Percentiles rank a stretch among this genome's conserved stretches.
phyloP scores from a whole-genome alignment of 1,140 invertebrate genomes.

The Bombus huntii region DNA sequence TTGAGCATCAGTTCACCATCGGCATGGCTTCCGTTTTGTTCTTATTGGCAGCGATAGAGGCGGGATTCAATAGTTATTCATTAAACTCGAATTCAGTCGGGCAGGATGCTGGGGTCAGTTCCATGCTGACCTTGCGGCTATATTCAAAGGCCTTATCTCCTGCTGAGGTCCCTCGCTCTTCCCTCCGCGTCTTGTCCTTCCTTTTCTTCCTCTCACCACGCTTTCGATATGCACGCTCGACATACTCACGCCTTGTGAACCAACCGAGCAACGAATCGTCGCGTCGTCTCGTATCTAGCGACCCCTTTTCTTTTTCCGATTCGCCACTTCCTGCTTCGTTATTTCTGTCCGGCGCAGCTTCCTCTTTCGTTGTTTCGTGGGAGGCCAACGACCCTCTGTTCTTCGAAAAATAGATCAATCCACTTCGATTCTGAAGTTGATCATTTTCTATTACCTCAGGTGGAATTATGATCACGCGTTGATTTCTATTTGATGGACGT shows the following conservation, averaged over 20 bases:
- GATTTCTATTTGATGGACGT: too few relatives aligned
- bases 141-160: constrained; percentile 80
- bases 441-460: too few relatives aligned
- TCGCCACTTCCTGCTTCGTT: constrained; percentile 38
- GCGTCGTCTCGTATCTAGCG: background rate
- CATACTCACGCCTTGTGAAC: background rate
- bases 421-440: background rate
- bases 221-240: constrained; percentile 4
- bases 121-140: constrained; percentile 78
- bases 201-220: background rate
- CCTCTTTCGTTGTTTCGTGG: background rate
- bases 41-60: constrained; percentile 78
- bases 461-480: too few relatives aligned
- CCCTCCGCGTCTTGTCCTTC: background rate
- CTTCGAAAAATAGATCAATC: background rate
- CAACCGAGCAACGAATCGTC: background rate
- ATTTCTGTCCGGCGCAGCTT: constrained; percentile 4
- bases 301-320: constrained; percentile 12
- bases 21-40: constrained; percentile 68
- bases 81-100: constrained; percentile 79
- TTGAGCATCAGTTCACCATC: background rate
- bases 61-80: constrained; percentile 82
- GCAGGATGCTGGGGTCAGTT: constrained; percentile 80
- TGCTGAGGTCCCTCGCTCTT: constrained; percentile 67
- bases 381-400: constrained; percentile 8